Percentiles rank a stretch among this genome's conserved stretches.
phyloP scores from a whole-genome alignment of 2,113 vertebrate genomes.

The human (Homo sapiens) region GRCh38 chr17:13525501-13526000 shows the following conservation, averaged over 20 bases:
- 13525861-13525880: not conserved
- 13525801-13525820: not conserved
- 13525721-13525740: not conserved
- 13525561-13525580: not conserved
- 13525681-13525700: not conserved
- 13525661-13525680: not conserved
- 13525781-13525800: not conserved
- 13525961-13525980: not conserved
- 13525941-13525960: too few relatives aligned
- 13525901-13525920: conserved; percentile 1
- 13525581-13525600: conserved; percentile 30
- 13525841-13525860: not conserved
- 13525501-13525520: not conserved
- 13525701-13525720: not conserved
- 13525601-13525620: conserved; percentile 27
- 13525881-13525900: conserved; percentile 8
- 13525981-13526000: not conserved
- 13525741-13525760: not conserved
- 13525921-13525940: not conserved
- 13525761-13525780: not conserved
- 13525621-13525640: not conserved
- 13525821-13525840: not conserved
- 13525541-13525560: not conserved
- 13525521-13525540: not conserved
- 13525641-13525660: not conserved